These are phyloP conservation scores for Hirundichthys speculiger DNA, from an alignment of 2,113 vertebrate species.

Conservation along the genomic window DNA sequence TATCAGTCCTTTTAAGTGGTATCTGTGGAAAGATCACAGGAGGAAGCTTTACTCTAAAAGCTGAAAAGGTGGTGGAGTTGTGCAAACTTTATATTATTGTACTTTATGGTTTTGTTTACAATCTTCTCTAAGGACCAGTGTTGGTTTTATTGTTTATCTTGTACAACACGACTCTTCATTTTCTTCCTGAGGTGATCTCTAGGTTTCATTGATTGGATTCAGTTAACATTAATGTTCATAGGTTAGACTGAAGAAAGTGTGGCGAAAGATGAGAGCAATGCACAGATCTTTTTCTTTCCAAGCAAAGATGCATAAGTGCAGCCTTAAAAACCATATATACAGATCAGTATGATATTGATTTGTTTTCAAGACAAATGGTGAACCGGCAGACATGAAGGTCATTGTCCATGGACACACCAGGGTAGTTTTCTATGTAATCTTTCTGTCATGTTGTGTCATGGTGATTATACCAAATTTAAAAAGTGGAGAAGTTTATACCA, in stretches of 20 bases:
- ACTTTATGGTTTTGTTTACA: too few species aligned
- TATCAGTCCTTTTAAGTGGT: too few species aligned
- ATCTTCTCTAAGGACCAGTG: too few species aligned
- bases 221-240: too few species aligned
- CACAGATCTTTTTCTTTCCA: neutral
- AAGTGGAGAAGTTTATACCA: neutral
- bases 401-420: neutral
- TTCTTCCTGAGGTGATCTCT: too few species aligned
- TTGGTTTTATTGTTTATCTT: too few species aligned
- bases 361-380: conserved; percentile 44
- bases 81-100: too few species aligned
- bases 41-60: too few species aligned
- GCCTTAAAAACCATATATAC: conserved; percentile 5
- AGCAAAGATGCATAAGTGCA: neutral
- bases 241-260: neutral
- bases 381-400: conserved; percentile 1
- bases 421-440: conserved; percentile 1
- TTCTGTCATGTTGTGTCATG: neutral
- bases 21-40: too few species aligned
- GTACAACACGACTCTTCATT: too few species aligned
- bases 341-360: conserved; percentile 54
- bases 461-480: neutral
- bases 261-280: neutral
- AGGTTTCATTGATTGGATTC: too few species aligned
- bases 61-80: too few species aligned